phyloP scores from a whole-genome alignment of 2,113 vertebrate species.

The Notiomystis cincta region DNA sequence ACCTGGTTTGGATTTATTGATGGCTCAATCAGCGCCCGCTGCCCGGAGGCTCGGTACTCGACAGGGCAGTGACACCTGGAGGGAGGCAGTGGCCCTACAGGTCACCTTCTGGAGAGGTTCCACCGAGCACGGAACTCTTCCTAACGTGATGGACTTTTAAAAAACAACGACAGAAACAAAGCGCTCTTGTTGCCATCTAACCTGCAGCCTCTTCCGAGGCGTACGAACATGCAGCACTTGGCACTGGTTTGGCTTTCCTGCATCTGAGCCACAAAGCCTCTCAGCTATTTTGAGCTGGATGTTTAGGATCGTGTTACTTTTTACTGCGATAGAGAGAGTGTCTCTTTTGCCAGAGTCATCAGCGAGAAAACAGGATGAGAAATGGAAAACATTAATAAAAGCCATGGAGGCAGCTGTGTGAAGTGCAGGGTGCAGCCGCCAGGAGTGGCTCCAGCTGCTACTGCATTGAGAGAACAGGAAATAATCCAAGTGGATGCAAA shows the following conservation, averaged over 20 bases:
- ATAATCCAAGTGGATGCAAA: constrained; percentile 18
- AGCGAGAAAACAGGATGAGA: constrained; percentile 37
- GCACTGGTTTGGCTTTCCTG: neutral
- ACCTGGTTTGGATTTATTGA: neutral
- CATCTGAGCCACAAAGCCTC: neutral
- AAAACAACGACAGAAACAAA: neutral
- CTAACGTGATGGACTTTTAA: neutral
- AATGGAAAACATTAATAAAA: constrained; percentile 57
- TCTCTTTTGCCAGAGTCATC: constrained; percentile 47
- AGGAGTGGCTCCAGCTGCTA: constrained; percentile 59
- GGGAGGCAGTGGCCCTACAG: neutral
- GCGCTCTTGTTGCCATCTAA: neutral
- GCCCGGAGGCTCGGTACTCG: neutral
- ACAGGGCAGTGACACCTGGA: neutral
- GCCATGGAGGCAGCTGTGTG: constrained; percentile 41
- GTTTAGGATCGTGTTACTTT: constrained; percentile 24
- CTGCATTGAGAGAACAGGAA: constrained; percentile 42
- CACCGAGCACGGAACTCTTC: neutral
- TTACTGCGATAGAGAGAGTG: neutral
- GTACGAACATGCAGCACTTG: neutral
- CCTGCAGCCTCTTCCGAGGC: neutral
- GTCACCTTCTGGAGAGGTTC: neutral
- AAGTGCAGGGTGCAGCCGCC: constrained; percentile 1
- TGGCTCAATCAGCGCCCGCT: neutral
- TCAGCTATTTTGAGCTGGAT: constrained; percentile 25